Evolutionary conservation across 2,113 vertebrate genomes (phyloP).

Genomic region (Fulmarus glacialis): DNA sequence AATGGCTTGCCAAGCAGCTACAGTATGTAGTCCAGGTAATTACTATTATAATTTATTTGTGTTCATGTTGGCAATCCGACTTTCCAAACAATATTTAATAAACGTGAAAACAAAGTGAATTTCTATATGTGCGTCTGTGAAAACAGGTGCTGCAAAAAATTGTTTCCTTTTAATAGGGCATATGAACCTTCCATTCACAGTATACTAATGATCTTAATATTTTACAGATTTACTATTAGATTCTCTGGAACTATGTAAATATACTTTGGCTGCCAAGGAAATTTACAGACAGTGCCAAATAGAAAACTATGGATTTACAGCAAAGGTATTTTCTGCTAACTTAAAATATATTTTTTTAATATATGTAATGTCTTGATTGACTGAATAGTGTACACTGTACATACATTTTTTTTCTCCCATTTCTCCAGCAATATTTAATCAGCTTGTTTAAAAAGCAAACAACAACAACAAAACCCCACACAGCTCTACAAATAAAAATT

Average conservation of each 20-base stretch:
- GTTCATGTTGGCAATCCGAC: not conserved
- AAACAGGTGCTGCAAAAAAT: not conserved
- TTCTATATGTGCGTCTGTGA: not conserved
- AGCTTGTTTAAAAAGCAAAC: not conserved
- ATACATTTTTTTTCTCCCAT: not conserved
- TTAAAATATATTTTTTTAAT: not conserved
- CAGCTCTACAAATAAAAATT: not conserved
- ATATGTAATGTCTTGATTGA: not conserved
- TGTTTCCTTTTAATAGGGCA: not conserved
- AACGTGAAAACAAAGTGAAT: not conserved
- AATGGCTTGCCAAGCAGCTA: constrained; percentile 87
- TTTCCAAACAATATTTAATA: not conserved
- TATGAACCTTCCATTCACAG: not conserved
- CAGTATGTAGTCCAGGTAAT: constrained; percentile 88
- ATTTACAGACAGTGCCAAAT: constrained; percentile 93
- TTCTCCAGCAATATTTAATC: not conserved
- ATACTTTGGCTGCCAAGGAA: constrained; percentile 85
- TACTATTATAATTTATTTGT: not conserved
- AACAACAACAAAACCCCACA: not conserved
- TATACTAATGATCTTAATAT: not conserved
- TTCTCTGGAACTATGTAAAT: constrained; percentile 91
- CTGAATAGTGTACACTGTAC: not conserved
- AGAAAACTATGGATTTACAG: constrained; percentile 85
- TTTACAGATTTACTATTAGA: constrained; percentile 89
- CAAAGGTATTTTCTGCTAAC: constrained; percentile 78